phyloP scores from a whole-genome alignment of 2,888 invertebrate genomes.

The Leucophenga montana region DNA sequence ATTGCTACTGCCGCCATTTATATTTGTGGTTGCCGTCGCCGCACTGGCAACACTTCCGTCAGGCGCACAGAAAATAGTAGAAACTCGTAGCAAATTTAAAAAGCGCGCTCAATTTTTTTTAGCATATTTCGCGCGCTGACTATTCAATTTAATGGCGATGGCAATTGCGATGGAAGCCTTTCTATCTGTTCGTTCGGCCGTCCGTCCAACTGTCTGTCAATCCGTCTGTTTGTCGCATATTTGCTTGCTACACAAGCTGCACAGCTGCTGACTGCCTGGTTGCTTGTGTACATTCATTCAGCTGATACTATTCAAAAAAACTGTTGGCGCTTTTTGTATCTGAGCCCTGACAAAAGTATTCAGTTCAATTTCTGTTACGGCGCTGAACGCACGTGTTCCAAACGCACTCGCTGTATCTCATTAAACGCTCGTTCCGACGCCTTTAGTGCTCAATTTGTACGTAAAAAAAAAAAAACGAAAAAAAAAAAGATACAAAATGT shows the following conservation, averaged over 20 bases:
- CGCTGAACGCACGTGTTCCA: conserved; percentile 57
- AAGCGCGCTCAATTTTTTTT: neutral
- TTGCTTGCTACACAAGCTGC: neutral
- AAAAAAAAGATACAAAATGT: too few species aligned
- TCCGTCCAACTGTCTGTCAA: too few species aligned
- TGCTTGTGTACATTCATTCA: neutral
- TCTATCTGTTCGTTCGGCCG: too few species aligned
- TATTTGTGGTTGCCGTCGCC: conserved; percentile 36
- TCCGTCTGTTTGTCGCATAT: conserved; percentile 26
- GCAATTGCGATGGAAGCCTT: too few species aligned
- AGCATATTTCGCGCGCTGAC: neutral
- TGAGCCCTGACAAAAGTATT: conserved; percentile 30
- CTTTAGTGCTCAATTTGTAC: neutral
- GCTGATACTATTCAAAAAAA: conserved; percentile 21
- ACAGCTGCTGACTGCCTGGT: neutral
- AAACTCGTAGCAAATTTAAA: conserved; percentile 34
- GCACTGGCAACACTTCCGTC: conserved; percentile 53
- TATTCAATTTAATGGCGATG: neutral
- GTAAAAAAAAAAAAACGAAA: neutral
- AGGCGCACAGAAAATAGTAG: conserved; percentile 51
- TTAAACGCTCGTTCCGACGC: neutral
- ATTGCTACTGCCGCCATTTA: conserved; percentile 18
- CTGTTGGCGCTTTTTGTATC: conserved; percentile 18
- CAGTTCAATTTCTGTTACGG: conserved; percentile 61
- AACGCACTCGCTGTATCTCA: neutral